Evolutionary conservation across 2,797 vertebrate species (phyloP), one percentile per base, ranked within the genome.

Genomic region (Onychomys arenicola): DNA sequence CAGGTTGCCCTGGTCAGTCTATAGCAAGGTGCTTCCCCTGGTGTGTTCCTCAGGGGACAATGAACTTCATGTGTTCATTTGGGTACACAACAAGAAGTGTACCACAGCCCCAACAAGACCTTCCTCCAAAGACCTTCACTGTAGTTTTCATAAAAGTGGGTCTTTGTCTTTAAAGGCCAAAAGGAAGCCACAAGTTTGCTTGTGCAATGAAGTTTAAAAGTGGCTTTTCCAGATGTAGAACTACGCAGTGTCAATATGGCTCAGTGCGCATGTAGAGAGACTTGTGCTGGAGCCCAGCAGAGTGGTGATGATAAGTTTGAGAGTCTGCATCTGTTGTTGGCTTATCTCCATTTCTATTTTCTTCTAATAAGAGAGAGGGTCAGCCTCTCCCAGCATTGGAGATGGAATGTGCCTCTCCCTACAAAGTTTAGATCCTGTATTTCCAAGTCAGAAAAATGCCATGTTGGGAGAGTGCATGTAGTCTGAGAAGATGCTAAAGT

Each of bases 121-220:
- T 46, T 1, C 10, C 46, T 0, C 0, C 29, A 25, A 32, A 76
- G 23, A 34, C 90, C 77, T 83, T 37, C 12, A 73, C 46, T 23
- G 4, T 61, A 90, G 71, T 49, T 52, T 95, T 88, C 77, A 90
- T 5, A 40, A 63, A 75, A 2, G 0, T 46, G n/a, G 37, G 8
- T 25, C 80, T 94, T 43, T 67, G 10, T 91, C 81, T 92, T 94
- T 90, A 95, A 89, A 55, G 23, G 63, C 80, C 96, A 49, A 81
- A 85, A 59, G 85, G 81, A 94, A 97, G 23, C 78, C 75, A 61
- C 57, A 89, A 23, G 34, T 1, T 37, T 76, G 40, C 76, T 85
- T 81, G 65, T 89, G 95, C 95, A 97, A 90, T 81, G 55, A 93
- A 67, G 78, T 96, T 90, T 80, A 77, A 81, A 94, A 75, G 89